Evolutionary conservation across 92 coral and sea anemone species (phyloP), one percentile per base, ranked within the genome.

Genomic region (Siderastrea radians): DNA sequence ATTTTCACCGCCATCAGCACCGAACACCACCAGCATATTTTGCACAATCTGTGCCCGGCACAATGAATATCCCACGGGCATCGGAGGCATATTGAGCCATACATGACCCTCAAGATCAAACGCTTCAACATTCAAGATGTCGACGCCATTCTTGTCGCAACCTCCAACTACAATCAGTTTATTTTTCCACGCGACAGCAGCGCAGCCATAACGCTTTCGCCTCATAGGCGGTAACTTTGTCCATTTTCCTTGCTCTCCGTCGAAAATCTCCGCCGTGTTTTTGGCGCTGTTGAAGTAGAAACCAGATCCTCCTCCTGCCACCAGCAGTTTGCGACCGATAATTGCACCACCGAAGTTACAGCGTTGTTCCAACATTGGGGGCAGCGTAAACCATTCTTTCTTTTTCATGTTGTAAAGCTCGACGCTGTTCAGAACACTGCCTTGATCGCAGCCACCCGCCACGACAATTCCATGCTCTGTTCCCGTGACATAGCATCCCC

Each of bases 271-370:
- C 38, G 92, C 96, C 1, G 98, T 91, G 50, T 89, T 87, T 81
- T 77, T 89, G 0, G 98, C 98, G 83, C 96, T 95, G 93, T 95
- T 95, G 84, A 95, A 95, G 75, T 95, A 95, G 79, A 95, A 95
- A 67, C 96, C 98, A 11, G 92, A 74, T 0, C 98, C 98, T 1
- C 98, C 98, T 1, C 98, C 98, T 0, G 87, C 95, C 3, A 95
- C 92, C 57, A 93, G 87, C 50, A 95, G 78, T 59, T 91, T 93
- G 50, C 89, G 85, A 7, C 90, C 95, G 46, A 95, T 78, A 13
- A 95, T 74, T 3, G 95, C 94, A 8, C 98, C 98, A 38, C 88
- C 90, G 86, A 95, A 95, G 82, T 95, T 95, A 84, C 98, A 95
- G 49, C 98, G 84, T 3, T 94, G 90, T 49, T 80, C 86, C 63